Conservation (phyloP, 2,888 invertebrate genomes). For the Parasteatoda lunata region DNA sequence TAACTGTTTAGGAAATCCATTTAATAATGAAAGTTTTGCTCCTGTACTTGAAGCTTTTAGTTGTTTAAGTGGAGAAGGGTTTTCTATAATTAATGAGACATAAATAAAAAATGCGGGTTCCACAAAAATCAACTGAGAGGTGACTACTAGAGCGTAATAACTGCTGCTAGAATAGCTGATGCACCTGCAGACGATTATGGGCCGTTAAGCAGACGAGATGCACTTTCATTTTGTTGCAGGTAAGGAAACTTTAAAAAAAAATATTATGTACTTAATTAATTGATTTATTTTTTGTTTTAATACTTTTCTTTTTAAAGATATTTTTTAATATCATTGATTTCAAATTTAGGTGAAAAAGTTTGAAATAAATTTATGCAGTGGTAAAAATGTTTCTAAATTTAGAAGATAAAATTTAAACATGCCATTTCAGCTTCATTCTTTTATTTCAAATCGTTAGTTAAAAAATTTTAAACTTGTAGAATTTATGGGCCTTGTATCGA, state of each 20-base stretch:
- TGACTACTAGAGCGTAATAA: slow-evolving; percentile 5
- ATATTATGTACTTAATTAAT: background rate
- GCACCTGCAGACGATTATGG: slow-evolving; percentile 2
- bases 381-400: too few relatives aligned
- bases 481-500: too few relatives aligned
- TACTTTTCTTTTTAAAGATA: too few relatives aligned
- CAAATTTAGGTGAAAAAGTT: too few relatives aligned
- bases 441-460: too few relatives aligned
- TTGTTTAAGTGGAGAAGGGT: background rate
- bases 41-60: slow-evolving; percentile 1
- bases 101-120: slow-evolving; percentile 55
- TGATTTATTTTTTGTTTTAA: too few relatives aligned
- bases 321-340: too few relatives aligned
- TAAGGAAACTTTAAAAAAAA: background rate
- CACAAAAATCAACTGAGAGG: slow-evolving; percentile 45
- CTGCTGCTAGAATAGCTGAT: background rate
- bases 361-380: too few relatives aligned
- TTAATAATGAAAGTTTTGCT: slow-evolving; percentile 17
- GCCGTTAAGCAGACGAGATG: background rate
- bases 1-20: background rate
- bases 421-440: too few relatives aligned
- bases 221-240: slow-evolving; percentile 7
- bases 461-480: too few relatives aligned
- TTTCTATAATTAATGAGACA: slow-evolving; percentile 49
- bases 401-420: too few relatives aligned